Evolutionary conservation across 2,888 invertebrate genomes (phyloP).

Genomic region (Drosophila neonasuta): DNA sequence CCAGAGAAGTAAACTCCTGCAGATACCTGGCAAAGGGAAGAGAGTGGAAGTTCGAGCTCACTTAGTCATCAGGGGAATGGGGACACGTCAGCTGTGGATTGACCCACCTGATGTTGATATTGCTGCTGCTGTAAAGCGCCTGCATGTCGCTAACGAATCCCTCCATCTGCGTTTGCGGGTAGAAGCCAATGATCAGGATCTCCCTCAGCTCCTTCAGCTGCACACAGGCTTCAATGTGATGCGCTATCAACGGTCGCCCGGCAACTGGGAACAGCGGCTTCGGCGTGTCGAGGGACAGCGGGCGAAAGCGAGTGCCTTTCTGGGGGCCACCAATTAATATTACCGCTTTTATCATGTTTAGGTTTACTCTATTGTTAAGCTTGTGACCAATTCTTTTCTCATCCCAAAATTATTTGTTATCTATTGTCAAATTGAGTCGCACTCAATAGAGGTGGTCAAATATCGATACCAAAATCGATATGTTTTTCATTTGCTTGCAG

Average conservation of each 20-base stretch:
- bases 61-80: neutral
- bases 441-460: neutral
- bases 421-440: conserved; percentile 20
- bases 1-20: conserved; percentile 96
- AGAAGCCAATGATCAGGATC: conserved; percentile 96
- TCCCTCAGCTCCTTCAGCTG: conserved; percentile 91
- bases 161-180: conserved; percentile 91
- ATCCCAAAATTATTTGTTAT: conserved; percentile 35
- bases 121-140: conserved; percentile 86
- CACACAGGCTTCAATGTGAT: conserved; percentile 97
- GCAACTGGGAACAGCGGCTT: conserved; percentile 99
- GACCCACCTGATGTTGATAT: conserved; percentile 88
- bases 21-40: conserved; percentile 85
- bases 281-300: conserved; percentile 97
- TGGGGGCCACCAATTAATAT: conserved; percentile 96
- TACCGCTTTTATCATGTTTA: conserved; percentile 89
- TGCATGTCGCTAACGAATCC: conserved; percentile 94
- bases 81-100: conserved; percentile 32
- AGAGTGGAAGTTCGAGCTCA: conserved; percentile 1
- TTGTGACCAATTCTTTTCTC: conserved; percentile 46
- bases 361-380: conserved; percentile 20
- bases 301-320: conserved; percentile 98
- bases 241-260: conserved; percentile 97
- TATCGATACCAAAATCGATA: no score
- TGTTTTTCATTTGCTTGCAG: no score